phyloP scores from a whole-genome alignment of 1,140 invertebrate genomes.

The Frieseomelitta varia region DNA sequence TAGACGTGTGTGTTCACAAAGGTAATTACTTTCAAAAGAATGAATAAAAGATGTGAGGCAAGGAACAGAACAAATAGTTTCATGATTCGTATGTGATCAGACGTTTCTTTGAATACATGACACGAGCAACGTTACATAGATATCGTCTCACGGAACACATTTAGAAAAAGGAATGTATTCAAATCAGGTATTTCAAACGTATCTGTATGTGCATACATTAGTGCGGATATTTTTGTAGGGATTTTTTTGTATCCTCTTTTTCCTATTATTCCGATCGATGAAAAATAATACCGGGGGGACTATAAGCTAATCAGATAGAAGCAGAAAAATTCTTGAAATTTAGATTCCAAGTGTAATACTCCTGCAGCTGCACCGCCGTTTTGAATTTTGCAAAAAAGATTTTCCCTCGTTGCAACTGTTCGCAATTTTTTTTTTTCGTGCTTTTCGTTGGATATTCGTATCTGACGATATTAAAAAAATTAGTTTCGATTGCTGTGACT shows the following conservation, averaged over 20 bases:
- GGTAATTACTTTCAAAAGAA: neutral
- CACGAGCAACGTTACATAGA: neutral
- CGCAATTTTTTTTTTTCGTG: no score
- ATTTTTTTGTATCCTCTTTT: neutral
- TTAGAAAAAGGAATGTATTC: neutral
- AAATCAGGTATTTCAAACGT: neutral
- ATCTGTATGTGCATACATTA: neutral
- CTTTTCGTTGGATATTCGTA: neutral
- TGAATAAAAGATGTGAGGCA: neutral
- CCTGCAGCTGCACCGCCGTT: neutral
- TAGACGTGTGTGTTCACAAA: neutral
- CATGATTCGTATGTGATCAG: neutral
- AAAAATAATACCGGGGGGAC: neutral
- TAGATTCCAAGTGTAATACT: neutral
- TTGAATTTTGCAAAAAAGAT: neutral
- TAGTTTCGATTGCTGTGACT: no score
- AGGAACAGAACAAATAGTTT: neutral
- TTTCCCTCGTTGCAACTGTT: neutral
- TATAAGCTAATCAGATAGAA: neutral
- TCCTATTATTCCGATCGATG: neutral
- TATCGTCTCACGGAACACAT: neutral
- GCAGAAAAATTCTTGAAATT: neutral
- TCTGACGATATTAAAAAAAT: neutral
- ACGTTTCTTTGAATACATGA: neutral
- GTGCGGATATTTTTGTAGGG: neutral